A percentile compares a stretch with the other conserved stretches of the same genome.
phyloP scores from a whole-genome alignment of 2,113 vertebrate genomes.

The Limnothrissa miodon region DNA sequence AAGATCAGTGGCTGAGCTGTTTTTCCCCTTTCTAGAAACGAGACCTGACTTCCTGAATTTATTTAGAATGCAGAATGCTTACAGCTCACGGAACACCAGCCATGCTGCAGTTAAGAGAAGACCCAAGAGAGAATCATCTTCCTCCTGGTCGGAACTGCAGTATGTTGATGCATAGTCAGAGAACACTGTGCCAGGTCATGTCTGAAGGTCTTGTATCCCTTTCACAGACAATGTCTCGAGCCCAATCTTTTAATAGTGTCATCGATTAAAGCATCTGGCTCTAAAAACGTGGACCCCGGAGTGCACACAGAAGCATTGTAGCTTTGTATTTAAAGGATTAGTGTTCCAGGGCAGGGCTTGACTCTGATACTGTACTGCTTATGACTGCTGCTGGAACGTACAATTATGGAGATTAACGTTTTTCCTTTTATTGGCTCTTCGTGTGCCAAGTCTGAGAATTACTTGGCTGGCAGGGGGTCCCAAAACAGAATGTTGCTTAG shows the following conservation, averaged over 20 bases:
- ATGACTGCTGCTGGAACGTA: neutral
- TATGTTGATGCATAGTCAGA: neutral
- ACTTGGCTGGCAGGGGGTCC: constrained; percentile 8
- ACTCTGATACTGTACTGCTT: neutral
- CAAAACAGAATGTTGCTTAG: no score
- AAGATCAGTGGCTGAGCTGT: neutral
- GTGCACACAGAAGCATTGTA: constrained; percentile 45
- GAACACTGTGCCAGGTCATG: constrained; percentile 1
- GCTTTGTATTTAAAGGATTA: constrained; percentile 48
- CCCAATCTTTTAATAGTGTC: constrained; percentile 58
- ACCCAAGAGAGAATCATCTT: neutral
- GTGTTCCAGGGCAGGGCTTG: constrained; percentile 9
- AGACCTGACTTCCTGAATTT: constrained; percentile 58
- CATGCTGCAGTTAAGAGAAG: neutral
- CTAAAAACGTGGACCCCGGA: constrained; percentile 49
- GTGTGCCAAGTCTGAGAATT: constrained; percentile 21
- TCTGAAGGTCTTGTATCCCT: constrained; percentile 55
- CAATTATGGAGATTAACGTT: constrained; percentile 31
- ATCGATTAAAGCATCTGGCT: constrained; percentile 59
- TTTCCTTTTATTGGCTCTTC: constrained; percentile 22
- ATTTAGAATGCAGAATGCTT: neutral
- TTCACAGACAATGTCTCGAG: constrained; percentile 49
- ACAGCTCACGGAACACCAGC: neutral
- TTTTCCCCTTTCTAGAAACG: constrained; percentile 54
- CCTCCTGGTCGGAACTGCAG: neutral